These are phyloP conservation scores for Phoenicopterus ruber DNA, from an alignment of 2,113 vertebrate species.

Conservation along the genomic window DNA sequence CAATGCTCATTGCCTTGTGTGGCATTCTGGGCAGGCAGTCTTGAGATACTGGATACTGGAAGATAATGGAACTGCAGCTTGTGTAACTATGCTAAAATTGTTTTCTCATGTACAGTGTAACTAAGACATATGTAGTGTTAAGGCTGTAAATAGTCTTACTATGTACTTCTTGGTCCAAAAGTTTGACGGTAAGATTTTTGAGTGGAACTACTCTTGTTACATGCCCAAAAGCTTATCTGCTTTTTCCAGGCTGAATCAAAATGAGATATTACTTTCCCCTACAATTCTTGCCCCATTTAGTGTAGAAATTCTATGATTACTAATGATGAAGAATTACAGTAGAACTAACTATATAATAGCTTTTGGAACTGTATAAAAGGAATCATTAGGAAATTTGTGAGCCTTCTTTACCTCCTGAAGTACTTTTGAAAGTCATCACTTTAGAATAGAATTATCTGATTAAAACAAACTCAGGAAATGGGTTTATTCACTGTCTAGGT, in stretches of 20 bases:
- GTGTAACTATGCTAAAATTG: not conserved
- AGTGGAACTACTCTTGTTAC: not conserved
- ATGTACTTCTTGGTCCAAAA: not conserved
- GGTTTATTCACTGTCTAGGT: not conserved
- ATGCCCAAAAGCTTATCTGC: not conserved
- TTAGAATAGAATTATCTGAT: not conserved
- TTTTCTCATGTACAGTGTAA: not conserved
- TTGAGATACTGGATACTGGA: not conserved
- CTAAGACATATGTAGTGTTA: not conserved
- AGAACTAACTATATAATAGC: not conserved
- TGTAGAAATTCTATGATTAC: not conserved
- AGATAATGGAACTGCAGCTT: not conserved
- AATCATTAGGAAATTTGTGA: not conserved
- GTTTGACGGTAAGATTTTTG: not conserved
- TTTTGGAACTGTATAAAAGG: not conserved
- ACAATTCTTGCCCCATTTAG: not conserved
- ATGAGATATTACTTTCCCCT: not conserved
- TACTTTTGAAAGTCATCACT: not conserved
- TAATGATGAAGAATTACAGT: not conserved
- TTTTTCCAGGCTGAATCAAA: not conserved
- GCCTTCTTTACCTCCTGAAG: not conserved
- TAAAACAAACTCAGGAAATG: not conserved
- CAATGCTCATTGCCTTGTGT: not conserved
- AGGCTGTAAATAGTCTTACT: not conserved
- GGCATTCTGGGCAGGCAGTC: not conserved